Evolutionary conservation across 2,113 vertebrate genomes (phyloP).

Genomic region (Numida meleagris): DNA sequence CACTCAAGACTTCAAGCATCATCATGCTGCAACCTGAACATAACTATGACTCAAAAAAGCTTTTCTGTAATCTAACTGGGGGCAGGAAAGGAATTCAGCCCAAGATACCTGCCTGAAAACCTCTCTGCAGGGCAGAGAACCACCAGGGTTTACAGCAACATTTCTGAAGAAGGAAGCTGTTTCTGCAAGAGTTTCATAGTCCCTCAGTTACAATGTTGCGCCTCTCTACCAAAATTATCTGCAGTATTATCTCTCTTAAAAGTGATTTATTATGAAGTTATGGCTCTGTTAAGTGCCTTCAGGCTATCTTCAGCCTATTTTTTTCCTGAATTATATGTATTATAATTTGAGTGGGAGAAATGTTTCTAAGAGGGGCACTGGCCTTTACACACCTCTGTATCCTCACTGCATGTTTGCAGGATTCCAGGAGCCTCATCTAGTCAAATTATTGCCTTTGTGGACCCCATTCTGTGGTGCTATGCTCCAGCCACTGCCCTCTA

Average conservation of each 20-base stretch:
- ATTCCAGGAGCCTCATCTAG: background rate
- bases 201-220: background rate
- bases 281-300: background rate
- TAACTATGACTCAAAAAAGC: background rate
- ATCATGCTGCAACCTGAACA: accelerated
- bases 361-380: background rate
- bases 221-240: background rate
- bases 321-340: background rate
- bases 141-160: background rate
- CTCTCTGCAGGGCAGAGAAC: background rate
- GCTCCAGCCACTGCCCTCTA: no score
- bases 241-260: background rate
- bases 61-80: background rate
- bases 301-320: background rate
- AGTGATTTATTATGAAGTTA: background rate
- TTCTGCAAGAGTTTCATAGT: background rate
- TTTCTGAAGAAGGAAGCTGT: background rate
- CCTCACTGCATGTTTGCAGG: background rate
- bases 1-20: background rate
- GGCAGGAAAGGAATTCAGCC: background rate
- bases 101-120: background rate
- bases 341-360: background rate
- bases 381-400: background rate
- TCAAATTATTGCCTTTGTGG: background rate
- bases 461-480: background rate